Percentiles rank a stretch among this genome's conserved stretches.
These are phyloP conservation scores for Drosophila setosimentum DNA, from an alignment of 2,888 invertebrate genomes.

Conservation along the genomic window DNA sequence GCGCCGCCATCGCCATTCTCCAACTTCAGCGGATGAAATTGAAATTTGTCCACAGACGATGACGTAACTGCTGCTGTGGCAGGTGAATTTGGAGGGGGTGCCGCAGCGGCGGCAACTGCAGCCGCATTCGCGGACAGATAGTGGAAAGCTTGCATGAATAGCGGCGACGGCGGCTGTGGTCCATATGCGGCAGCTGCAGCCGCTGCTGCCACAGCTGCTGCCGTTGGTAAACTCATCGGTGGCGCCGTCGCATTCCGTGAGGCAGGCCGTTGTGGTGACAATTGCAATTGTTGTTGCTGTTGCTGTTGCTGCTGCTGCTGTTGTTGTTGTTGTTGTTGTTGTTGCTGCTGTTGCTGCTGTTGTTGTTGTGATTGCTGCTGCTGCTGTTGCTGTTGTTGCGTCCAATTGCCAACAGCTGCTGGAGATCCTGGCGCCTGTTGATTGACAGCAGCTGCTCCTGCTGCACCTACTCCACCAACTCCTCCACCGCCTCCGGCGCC, in stretches of 20 bases:
- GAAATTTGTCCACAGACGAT: conserved; percentile 77
- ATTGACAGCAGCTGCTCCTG: conserved; percentile 16
- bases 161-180: conserved; percentile 84
- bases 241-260: conserved; percentile 66
- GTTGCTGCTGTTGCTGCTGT: conserved; percentile 33
- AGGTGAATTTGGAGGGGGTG: conserved; percentile 84
- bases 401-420: conserved; percentile 53
- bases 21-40: conserved; percentile 83
- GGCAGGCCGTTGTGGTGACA: conserved; percentile 80
- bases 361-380: conserved; percentile 38
- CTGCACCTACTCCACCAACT: neutral
- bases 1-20: conserved; percentile 71
- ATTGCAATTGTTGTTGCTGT: conserved; percentile 71
- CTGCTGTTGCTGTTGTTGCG: conserved; percentile 27
- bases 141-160: conserved; percentile 85
- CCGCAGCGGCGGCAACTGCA: conserved; percentile 58
- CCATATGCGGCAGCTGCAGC: conserved; percentile 83
- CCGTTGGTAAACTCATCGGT: conserved; percentile 81
- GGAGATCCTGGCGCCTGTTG: conserved; percentile 64
- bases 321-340: conserved; percentile 50
- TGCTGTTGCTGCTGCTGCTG: conserved; percentile 63
- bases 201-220: conserved; percentile 84
- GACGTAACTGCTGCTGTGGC: conserved; percentile 49
- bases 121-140: conserved; percentile 83
- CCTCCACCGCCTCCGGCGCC: neutral